Percentiles rank a stretch among this genome's conserved stretches.
Conservation (phyloP, 1,140 invertebrate species). For the Drosophila aff. region DNA sequence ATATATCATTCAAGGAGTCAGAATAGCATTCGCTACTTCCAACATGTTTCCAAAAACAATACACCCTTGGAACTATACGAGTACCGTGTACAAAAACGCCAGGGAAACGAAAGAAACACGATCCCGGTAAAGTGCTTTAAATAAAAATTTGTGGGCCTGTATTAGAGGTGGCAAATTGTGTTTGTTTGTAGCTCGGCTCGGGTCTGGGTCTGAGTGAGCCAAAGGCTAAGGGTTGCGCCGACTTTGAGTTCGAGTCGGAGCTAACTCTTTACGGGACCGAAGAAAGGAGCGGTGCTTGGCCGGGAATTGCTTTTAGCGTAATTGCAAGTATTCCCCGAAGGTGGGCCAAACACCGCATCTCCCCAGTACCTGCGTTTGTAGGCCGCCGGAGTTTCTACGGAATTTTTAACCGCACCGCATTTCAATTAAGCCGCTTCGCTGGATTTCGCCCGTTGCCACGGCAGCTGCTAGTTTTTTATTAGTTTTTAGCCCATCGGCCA, state of each 20-base stretch:
- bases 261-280: constrained; percentile 54
- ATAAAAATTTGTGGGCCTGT: constrained; percentile 60
- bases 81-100: constrained; percentile 1
- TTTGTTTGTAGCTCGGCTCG: constrained; percentile 10
- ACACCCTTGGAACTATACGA: constrained; percentile 1
- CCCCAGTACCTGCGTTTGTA: constrained; percentile 52
- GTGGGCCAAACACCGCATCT: constrained; percentile 41
- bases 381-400: constrained; percentile 48
- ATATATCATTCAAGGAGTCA: too few relatives aligned
- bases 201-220: constrained; percentile 22
- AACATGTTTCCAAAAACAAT: neutral
- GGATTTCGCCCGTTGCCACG: constrained; percentile 19
- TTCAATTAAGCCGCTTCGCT: constrained; percentile 71
- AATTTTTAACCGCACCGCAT: constrained; percentile 55
- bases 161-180: constrained; percentile 43
- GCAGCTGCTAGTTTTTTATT: constrained; percentile 60
- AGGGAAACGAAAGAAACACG: constrained; percentile 28
- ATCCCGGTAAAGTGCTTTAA: constrained; percentile 61
- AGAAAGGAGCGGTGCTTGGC: constrained; percentile 29
- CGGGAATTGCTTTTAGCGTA: constrained; percentile 80
- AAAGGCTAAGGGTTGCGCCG: constrained; percentile 42
- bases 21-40: too few relatives aligned
- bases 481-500: constrained; percentile 69
- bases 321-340: constrained; percentile 78
- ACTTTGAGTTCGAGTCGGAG: constrained; percentile 9